phyloP scores from a whole-genome alignment of 2,888 invertebrate species.

The Melipona bicolor region DNA sequence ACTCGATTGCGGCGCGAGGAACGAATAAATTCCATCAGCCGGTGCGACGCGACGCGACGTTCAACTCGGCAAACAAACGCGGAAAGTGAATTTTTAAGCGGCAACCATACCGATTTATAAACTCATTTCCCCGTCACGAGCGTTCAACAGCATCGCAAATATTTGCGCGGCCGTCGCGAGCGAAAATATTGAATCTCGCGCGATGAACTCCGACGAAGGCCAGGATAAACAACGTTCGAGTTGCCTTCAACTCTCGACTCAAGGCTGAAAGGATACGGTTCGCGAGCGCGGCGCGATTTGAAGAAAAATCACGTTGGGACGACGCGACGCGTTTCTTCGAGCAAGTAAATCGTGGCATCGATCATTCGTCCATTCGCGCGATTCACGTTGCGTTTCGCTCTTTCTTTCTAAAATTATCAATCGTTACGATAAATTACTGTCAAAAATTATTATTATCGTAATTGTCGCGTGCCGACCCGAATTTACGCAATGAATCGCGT shows the following conservation, averaged over 20 bases:
- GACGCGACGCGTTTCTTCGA: neutral
- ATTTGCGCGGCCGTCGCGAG: conserved; percentile 17
- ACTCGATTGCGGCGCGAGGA: neutral
- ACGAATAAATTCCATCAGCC: neutral
- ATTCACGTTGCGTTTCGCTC: no score
- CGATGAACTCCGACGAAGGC: neutral
- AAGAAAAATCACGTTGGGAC: neutral
- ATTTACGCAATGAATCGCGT: no score
- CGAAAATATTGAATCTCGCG: conserved; percentile 20
- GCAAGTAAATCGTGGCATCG: neutral
- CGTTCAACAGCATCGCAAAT: conserved; percentile 14
- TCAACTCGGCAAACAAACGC: neutral
- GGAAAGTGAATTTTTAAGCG: neutral
- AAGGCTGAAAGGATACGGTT: neutral
- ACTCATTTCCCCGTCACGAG: neutral
- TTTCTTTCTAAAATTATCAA: no score
- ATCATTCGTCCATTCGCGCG: no score
- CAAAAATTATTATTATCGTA: no score
- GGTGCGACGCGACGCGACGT: neutral
- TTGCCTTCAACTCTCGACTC: no score
- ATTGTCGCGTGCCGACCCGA: no score
- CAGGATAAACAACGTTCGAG: conserved; percentile 2
- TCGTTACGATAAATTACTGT: no score
- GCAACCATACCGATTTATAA: neutral
- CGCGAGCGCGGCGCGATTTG: neutral